Base-by-base conservation (phyloP, 1,140 invertebrate species). In the Pomacea maculata region DNA sequence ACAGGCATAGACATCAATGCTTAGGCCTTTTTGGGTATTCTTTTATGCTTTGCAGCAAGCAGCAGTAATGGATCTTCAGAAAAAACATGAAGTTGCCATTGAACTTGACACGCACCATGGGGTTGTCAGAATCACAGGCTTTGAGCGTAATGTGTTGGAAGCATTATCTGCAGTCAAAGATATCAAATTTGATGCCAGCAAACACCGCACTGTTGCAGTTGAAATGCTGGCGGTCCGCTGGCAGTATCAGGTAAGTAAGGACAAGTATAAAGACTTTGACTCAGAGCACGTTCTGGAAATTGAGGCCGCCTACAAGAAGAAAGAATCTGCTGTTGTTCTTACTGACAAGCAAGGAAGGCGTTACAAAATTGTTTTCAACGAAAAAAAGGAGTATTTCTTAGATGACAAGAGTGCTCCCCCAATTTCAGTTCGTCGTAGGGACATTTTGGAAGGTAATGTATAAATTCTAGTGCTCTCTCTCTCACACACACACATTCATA, bases 201-300 rank as follows among this genome's bases (percentile, higher is more conserved):
- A 17, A 54, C 29, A 78, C 1, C 77, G 45, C 54, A 45, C 55
- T 25, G 21, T 78, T 10, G 77, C 77, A 15, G 65, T 65, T 25
- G 77, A 54, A 34, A 25, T 55, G 77, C 77, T 67, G 9, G 65
- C 77, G 25, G 77, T 78, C 9, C 77, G 65, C 77, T 78, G 77
- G 77, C 77, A 78, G 77, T 78, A 78, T 57, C 52, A 78, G 25
- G 61, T 67, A 1, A 29, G 65, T 65, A 78, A 78, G 29, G 77
- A 78, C 65, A 78, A 78, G 67, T 78, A 70, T 52, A 25, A 17
- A 11, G 77, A 78, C 77, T 78, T 70, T 78, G 77, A 78, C 21
- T 45, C 65, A 15, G 77, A 78, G 19, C 34, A 57, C 0, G 11
- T 57, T 9, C 3, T 78, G 15, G 21, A 29, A 34, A 78, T 78